Conservation (phyloP, 2,113 vertebrate genomes). For the Nansenia antarctica region DNA sequence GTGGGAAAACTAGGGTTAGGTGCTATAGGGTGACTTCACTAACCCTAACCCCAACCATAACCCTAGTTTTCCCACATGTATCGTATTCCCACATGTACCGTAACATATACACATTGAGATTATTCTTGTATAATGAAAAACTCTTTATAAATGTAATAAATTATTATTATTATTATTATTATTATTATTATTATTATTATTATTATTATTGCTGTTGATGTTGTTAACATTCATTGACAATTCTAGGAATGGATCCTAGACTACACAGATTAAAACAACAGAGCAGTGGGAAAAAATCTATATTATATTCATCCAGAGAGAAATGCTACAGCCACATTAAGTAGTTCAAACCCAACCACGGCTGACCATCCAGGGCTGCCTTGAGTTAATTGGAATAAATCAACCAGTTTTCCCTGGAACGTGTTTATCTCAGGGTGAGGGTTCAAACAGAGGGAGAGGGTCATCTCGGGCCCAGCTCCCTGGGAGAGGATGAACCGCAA, state of each 20-base stretch:
- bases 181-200: no score
- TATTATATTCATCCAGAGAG: background rate
- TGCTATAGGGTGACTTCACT: no score
- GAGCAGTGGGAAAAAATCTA: background rate
- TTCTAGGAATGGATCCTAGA: background rate
- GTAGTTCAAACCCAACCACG: conserved; percentile 25
- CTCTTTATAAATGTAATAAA: no score
- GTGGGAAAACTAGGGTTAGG: no score
- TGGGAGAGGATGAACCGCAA: background rate
- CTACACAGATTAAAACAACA: background rate
- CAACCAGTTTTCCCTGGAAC: conserved; percentile 33
- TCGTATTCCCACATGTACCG: no score
- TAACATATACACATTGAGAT: no score
- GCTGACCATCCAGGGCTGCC: conserved; percentile 6
- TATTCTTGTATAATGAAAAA: no score
- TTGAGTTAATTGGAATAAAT: conserved; percentile 21
- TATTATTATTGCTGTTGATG: no score
- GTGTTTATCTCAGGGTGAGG: conserved; percentile 16
- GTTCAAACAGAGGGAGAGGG: conserved; percentile 2
- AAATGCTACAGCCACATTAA: background rate
- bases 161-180: no score
- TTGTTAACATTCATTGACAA: no score
- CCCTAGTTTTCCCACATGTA: background rate
- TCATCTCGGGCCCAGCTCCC: background rate
- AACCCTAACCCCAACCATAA: no score